These are phyloP conservation scores for Sminthurides aquaticus DNA, from an alignment of 2,888 invertebrate species.

Conservation along the genomic window DNA sequence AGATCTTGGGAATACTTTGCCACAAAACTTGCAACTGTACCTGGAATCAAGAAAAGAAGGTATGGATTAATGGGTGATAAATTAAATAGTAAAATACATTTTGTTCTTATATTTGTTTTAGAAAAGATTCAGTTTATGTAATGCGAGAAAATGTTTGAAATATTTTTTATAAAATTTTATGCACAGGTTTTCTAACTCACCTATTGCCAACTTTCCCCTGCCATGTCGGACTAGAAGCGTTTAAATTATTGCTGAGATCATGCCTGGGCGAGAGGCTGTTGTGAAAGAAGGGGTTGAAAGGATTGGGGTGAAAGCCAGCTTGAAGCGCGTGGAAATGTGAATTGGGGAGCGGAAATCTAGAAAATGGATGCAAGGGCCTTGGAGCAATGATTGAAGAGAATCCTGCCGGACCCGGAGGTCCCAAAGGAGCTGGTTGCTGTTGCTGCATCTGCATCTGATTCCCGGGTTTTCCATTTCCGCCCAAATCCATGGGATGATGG, in stretches of 20 bases:
- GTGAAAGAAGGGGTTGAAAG: constrained; percentile 42
- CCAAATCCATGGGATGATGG: background rate
- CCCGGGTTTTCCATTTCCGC: background rate
- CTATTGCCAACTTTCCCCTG: constrained; percentile 43
- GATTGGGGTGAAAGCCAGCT: constrained; percentile 39
- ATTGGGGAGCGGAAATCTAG: constrained; percentile 36
- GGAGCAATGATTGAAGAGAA: constrained; percentile 43
- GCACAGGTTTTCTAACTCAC: constrained; percentile 20
- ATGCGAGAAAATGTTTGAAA: background rate
- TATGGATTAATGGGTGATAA: background rate
- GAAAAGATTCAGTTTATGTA: background rate
- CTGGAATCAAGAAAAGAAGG: constrained; percentile 46
- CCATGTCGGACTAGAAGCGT: constrained; percentile 35
- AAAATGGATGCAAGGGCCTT: constrained; percentile 39
- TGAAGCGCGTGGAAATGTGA: constrained; percentile 34
- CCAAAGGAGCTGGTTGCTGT: background rate
- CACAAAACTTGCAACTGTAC: constrained; percentile 94
- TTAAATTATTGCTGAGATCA: constrained; percentile 41
- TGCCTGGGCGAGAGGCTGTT: constrained; percentile 38
- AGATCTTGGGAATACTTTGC: constrained; percentile 92
- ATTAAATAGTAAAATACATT: constrained; percentile 7
- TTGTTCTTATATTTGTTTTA: constrained; percentile 1
- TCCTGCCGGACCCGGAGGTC: constrained; percentile 23
- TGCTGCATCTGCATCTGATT: too few species aligned
- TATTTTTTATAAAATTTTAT: background rate